A percentile compares a stretch with the other conserved stretches of the same genome.
These are phyloP conservation scores for Vollenhovia emeryi DNA, from an alignment of 1,140 invertebrate genomes.

Conservation along the genomic window DNA sequence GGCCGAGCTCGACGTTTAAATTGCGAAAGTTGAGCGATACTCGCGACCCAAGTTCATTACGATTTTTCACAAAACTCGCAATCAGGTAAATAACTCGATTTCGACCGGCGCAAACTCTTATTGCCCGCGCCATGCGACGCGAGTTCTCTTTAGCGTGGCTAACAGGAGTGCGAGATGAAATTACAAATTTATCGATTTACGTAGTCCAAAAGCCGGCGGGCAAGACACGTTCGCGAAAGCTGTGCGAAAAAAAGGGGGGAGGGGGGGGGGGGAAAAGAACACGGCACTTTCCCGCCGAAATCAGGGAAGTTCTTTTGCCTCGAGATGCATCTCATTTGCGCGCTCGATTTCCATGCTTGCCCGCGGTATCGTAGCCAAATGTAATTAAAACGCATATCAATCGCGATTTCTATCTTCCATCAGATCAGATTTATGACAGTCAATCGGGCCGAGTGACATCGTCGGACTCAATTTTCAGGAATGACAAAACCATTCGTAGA, in stretches of 20 bases:
- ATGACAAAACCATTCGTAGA: constrained; percentile 34
- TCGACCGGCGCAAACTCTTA: constrained; percentile 50
- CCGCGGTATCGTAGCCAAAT: not conserved
- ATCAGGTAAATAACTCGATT: constrained; percentile 61
- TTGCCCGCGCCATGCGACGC: constrained; percentile 46
- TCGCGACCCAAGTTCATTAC: constrained; percentile 55
- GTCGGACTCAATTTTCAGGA: constrained; percentile 25
- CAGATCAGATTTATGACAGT: constrained; percentile 28
- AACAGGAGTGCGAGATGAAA: constrained; percentile 50
- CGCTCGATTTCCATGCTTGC: not conserved
- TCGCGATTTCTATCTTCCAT: constrained; percentile 2
- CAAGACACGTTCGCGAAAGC: constrained; percentile 7
- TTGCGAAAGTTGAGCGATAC: constrained; percentile 57
- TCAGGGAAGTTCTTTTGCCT: not conserved
- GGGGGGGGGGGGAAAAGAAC: not conserved
- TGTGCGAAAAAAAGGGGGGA: not conserved
- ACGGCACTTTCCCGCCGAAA: not conserved
- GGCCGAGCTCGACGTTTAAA: constrained; percentile 39
- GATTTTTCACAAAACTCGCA: constrained; percentile 61
- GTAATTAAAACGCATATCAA: constrained; percentile 20
- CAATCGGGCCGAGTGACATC: not conserved
- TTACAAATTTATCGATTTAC: constrained; percentile 59
- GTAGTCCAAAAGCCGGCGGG: constrained; percentile 39
- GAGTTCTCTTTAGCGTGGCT: constrained; percentile 47
- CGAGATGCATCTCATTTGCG: not conserved